Conservation (phyloP, 1,140 invertebrate genomes). For the Danaus plexippus region DNA sequence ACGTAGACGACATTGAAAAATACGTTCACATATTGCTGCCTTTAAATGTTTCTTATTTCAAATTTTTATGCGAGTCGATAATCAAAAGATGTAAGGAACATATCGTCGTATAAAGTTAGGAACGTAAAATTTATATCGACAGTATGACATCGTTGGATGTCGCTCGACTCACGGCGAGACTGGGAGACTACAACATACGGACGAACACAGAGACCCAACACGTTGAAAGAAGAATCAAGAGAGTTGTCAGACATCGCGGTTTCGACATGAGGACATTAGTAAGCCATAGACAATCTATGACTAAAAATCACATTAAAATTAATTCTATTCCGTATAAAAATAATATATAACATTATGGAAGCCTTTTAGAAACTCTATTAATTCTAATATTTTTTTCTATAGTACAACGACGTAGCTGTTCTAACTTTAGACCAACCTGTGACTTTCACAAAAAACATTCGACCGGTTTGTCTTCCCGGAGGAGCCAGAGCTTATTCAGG, state of each 20-base stretch:
- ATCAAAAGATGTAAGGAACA: too few relatives aligned
- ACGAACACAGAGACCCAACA: conserved; percentile 80
- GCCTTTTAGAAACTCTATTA: too few relatives aligned
- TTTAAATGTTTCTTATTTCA: conserved; percentile 29
- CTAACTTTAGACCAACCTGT: conserved; percentile 86
- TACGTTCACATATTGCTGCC: background rate
- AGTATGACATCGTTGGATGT: conserved; percentile 93
- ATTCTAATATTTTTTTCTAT: conserved; percentile 35
- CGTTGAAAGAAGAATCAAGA: conserved; percentile 82
- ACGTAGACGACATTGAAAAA: background rate
- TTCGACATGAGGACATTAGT: conserved; percentile 88
- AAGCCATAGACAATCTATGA: conserved; percentile 22
- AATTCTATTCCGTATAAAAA: too few relatives aligned
- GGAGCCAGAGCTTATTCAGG: conserved; percentile 76
- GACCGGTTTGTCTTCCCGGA: conserved; percentile 87
- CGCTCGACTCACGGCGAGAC: conserved; percentile 81
- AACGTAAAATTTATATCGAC: conserved; percentile 3
- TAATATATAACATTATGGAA: too few relatives aligned
- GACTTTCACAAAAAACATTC: conserved; percentile 80
- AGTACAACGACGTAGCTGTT: conserved; percentile 91
- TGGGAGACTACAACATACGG: conserved; percentile 88
- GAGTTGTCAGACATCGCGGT: conserved; percentile 86
- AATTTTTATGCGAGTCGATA: too few relatives aligned
- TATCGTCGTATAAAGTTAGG: too few relatives aligned
- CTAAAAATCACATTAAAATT: too few relatives aligned